These are phyloP conservation scores for Leucania comma DNA, from an alignment of 2,888 invertebrate genomes.

Conservation along the genomic window DNA sequence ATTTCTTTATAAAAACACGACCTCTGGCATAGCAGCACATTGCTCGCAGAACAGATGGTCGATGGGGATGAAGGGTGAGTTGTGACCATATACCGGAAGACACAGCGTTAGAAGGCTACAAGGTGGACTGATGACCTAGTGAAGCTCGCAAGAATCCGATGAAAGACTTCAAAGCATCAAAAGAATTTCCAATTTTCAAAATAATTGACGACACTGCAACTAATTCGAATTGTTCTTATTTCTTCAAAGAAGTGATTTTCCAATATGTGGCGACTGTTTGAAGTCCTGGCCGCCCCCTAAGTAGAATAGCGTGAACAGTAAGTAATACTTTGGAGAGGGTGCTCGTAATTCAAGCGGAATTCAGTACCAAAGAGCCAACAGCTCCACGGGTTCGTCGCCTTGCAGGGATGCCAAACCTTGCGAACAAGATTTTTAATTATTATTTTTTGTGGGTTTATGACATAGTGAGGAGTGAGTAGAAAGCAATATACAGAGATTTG, in stretches of 20 bases:
- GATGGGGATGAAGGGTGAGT: too few relatives aligned
- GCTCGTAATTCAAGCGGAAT: conserved; percentile 67
- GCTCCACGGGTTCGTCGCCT: conserved; percentile 54
- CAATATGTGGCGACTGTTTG: conserved; percentile 51
- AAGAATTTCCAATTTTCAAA: not conserved
- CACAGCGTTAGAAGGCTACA: too few relatives aligned
- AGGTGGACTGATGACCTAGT: too few relatives aligned
- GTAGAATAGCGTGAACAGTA: conserved; percentile 57
- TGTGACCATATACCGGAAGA: too few relatives aligned
- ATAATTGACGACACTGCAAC: conserved; percentile 14
- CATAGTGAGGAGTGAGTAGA: not conserved
- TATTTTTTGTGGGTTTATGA: not conserved
- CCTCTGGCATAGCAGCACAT: too few relatives aligned
- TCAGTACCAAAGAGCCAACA: conserved; percentile 60
- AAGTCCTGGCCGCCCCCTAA: conserved; percentile 44
- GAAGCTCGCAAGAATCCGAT: too few relatives aligned
- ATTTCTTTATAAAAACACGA: too few relatives aligned
- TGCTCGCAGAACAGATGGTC: too few relatives aligned
- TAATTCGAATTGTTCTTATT: conserved; percentile 32
- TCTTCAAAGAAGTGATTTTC: conserved; percentile 22
- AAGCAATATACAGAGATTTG: not conserved
- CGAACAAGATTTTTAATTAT: conserved; percentile 5
- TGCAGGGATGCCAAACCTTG: conserved; percentile 47
- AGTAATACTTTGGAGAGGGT: conserved; percentile 65
- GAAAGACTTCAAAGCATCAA: not conserved